Conservation (phyloP, 2,888 invertebrate species). For the Branchellion lobata region DNA sequence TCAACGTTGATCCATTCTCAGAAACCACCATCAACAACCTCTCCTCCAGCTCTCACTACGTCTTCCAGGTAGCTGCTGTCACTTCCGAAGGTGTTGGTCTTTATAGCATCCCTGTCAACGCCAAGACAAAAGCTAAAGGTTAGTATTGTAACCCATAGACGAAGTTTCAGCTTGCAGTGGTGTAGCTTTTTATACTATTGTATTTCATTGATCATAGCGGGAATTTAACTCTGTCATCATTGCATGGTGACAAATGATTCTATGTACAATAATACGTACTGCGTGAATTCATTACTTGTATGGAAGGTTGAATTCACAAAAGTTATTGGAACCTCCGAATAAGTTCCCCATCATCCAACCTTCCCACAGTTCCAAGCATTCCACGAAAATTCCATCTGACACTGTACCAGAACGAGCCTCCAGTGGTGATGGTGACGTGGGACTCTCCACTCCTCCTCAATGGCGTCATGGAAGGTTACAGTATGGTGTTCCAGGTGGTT, state of each 20-base stretch:
- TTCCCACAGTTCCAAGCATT: slow-evolving; percentile 61
- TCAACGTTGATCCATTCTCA: slow-evolving; percentile 51
- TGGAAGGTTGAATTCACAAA: too few species aligned
- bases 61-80: slow-evolving; percentile 82
- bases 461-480: slow-evolving; percentile 82
- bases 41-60: slow-evolving; percentile 91
- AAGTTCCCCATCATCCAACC: neutral
- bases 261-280: neutral
- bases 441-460: slow-evolving; percentile 82
- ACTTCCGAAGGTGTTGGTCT: slow-evolving; percentile 96
- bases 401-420: slow-evolving; percentile 81
- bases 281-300: too few species aligned
- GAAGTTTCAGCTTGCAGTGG: neutral
- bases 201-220: neutral
- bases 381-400: slow-evolving; percentile 66
- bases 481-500: slow-evolving; percentile 81
- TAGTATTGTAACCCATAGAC: neutral
- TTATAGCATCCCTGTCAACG: slow-evolving; percentile 66
- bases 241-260: neutral
- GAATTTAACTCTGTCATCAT: neutral
- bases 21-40: slow-evolving; percentile 72
- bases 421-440: slow-evolving; percentile 90
- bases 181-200: neutral
- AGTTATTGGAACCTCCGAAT: too few species aligned
- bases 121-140: slow-evolving; percentile 70